Evolutionary conservation across 2,797 vertebrate genomes (phyloP), one percentile per base, ranked within the genome.

Genomic region (Sebastes miniatus): DNA sequence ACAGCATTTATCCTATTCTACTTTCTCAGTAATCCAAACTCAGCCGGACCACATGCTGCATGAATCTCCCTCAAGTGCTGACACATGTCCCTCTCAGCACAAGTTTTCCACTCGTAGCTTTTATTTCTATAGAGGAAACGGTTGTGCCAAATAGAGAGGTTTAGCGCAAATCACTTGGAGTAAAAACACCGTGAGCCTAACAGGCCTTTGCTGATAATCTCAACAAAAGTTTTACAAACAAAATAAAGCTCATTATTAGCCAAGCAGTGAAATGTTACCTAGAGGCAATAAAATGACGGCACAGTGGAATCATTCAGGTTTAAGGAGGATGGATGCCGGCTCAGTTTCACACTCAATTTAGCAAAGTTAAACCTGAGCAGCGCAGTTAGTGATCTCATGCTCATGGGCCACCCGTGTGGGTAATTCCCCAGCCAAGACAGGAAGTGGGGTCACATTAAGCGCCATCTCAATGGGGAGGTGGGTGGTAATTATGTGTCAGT

Each of bases 1-100:
- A 88, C 79, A 86, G 76, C 77, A 81, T 88, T 86, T 83, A 91
- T 89, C 81, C 83, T 75, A 72, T 86, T 82, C 80, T 85, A 34
- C 83, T 85, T 87, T 87, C 80, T 89, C 67, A 66, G 69, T 81
- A 81, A 86, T 83, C 79, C 79, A 75, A 69, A 84, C 66, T 86
- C 76, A 74, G 81, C 73, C 64, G 27, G 52, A 89, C 85, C 86
- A 87, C 83, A 91, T 88, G 83, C 84, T 80, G 82, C 32, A 87
- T 83, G 77, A 88, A 81, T 83, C 79, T 73, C 79, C 73, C 69
- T 82, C 81, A 89, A 90, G 83, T 79, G 80, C 73, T 84, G 87
- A 93, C 88, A 89, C 81, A 88, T 83, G 87, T 88, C 81, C 74
- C 79, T 86, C 77, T 83, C 76, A 14, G 68, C 59, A 36, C 62